These are phyloP conservation scores for Ryuthela nishihirai DNA, from an alignment of 2,888 invertebrate species.

Conservation along the genomic window DNA sequence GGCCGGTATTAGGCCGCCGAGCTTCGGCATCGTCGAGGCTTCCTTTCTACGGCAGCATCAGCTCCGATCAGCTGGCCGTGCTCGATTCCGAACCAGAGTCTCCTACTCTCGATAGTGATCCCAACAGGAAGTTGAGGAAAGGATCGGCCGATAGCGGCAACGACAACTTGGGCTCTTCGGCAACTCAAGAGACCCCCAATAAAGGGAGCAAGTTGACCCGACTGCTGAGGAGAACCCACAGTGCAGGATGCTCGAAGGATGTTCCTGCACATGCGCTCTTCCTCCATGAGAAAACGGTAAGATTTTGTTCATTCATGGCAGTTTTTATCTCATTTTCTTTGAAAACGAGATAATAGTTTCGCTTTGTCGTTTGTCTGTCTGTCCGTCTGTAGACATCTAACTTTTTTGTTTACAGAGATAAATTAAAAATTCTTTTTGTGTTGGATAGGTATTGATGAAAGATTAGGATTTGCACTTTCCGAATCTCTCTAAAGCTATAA, in stretches of 20 bases:
- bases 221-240: constrained; percentile 40
- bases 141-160: constrained; percentile 21
- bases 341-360: too few species aligned
- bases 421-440: too few species aligned
- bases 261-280: constrained; percentile 51
- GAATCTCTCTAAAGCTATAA: too few species aligned
- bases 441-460: too few species aligned
- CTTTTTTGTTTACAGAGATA: too few species aligned
- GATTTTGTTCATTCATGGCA: constrained; percentile 1
- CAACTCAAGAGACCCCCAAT: constrained; percentile 13
- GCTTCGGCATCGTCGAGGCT: background rate
- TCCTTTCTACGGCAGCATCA: background rate
- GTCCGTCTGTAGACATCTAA: too few species aligned
- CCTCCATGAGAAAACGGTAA: constrained; percentile 43
- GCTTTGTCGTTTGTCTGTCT: too few species aligned
- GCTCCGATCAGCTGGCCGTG: constrained; percentile 14
- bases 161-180: constrained; percentile 1
- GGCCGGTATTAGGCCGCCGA: background rate
- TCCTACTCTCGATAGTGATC: background rate
- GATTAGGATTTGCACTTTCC: too few species aligned
- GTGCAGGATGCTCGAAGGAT: constrained; percentile 50
- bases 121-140: constrained; percentile 23
- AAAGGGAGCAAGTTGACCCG: constrained; percentile 35
- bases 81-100: constrained; percentile 8
- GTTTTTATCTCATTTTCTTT: too few species aligned